phyloP scores from a whole-genome alignment of 53 echinoderm and acorn worm genomes.

The Echinarachnius parma region DNA sequence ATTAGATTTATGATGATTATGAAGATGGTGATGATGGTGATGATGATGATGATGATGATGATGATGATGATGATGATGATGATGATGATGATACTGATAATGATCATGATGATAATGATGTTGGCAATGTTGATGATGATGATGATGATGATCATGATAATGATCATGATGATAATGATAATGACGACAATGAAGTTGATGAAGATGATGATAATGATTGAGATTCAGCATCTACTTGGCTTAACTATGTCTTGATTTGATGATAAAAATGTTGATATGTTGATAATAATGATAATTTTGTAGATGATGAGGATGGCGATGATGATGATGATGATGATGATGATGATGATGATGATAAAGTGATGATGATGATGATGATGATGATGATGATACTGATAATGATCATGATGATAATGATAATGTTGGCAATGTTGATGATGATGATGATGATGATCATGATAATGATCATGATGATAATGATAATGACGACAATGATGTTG shows the following conservation, averaged over 20 bases:
- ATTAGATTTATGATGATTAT: too few relatives aligned
- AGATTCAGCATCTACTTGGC: neutral
- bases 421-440: constrained; percentile 48
- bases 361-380: constrained; percentile 23
- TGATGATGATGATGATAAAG: constrained; percentile 32
- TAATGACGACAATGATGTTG: constrained; percentile 37
- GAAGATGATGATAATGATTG: constrained; percentile 40
- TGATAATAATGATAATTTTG: neutral
- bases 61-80: constrained; percentile 42
- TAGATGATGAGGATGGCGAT: constrained; percentile 7
- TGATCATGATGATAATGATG: constrained; percentile 42
- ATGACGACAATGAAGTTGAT: constrained; percentile 42
- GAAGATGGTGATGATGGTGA: neutral
- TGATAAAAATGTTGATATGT: too few relatives aligned
- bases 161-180: constrained; percentile 47
- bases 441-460: constrained; percentile 48
- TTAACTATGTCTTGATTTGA: too few relatives aligned
- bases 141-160: constrained; percentile 45
- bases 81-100: constrained; percentile 46
- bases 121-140: constrained; percentile 35
- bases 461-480: constrained; percentile 26
- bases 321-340: constrained; percentile 26
- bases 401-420: constrained; percentile 40
- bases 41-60: neutral
- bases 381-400: constrained; percentile 18